These are phyloP conservation scores for Plecturocebus donacophilus DNA, from an alignment of 2,113 vertebrate species.

Conservation along the genomic window DNA sequence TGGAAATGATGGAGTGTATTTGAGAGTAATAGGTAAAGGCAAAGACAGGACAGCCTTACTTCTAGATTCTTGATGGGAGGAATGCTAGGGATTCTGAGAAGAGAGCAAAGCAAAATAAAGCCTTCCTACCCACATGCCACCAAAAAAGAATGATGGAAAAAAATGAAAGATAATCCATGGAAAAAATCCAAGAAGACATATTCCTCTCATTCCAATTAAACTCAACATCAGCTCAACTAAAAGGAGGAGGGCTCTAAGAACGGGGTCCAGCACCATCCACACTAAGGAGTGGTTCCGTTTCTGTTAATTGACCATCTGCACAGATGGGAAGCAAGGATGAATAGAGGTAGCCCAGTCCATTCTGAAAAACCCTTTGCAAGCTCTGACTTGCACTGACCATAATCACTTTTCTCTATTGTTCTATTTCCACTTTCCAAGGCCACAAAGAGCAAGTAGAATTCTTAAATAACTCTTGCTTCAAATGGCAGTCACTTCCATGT, in stretches of 20 bases:
- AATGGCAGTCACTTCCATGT: neutral
- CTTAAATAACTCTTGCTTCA: neutral
- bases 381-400: neutral
- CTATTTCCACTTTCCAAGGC: neutral
- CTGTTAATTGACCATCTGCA: neutral
- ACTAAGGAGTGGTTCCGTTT: neutral
- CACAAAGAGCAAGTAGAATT: neutral
- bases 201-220: neutral
- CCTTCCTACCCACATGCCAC: neutral
- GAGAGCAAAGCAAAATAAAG: neutral
- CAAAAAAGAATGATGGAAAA: neutral
- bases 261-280: neutral
- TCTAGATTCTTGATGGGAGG: neutral
- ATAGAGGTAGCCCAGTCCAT: neutral
- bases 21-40: neutral
- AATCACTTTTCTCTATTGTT: neutral
- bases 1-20: neutral
- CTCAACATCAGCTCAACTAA: neutral
- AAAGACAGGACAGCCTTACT: neutral
- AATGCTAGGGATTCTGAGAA: neutral
- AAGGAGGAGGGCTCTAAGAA: neutral
- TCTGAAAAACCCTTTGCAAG: neutral
- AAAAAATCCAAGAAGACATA: neutral
- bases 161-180: neutral
- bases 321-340: neutral